phyloP scores from a whole-genome alignment of 2,888 invertebrate genomes.

The Arrhopalites spinosus region DNA sequence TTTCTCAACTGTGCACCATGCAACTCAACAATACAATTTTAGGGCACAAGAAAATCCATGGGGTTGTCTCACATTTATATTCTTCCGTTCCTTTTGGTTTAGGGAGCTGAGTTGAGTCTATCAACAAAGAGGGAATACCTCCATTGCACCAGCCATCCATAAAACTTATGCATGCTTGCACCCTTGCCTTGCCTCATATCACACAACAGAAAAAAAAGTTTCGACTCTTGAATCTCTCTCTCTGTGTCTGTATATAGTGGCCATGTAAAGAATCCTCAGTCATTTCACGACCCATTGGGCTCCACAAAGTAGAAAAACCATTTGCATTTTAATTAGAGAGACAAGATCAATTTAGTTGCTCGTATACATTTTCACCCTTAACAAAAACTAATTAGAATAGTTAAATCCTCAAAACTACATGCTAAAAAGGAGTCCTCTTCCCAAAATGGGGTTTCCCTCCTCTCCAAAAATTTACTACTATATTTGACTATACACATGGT shows the following conservation, averaged over 20 bases:
- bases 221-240: not conserved
- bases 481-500: too few species aligned
- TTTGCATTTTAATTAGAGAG: constrained; percentile 47
- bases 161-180: constrained; percentile 20
- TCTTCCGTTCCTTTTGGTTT: not conserved
- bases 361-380: constrained; percentile 37
- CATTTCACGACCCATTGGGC: constrained; percentile 44
- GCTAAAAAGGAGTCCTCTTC: constrained; percentile 31
- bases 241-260: not conserved
- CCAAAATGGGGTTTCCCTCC: too few species aligned
- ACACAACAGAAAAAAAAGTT: not conserved
- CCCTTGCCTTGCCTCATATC: not conserved
- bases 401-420: constrained; percentile 32
- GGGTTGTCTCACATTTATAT: not conserved
- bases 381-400: constrained; percentile 40
- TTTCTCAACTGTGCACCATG: not conserved
- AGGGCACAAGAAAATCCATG: not conserved
- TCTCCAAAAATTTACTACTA: too few species aligned
- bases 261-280: constrained; percentile 37
- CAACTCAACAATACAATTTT: not conserved
- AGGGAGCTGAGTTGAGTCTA: not conserved
- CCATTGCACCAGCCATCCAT: constrained; percentile 17
- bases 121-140: not conserved
- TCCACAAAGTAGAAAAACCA: constrained; percentile 42
- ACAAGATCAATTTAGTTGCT: constrained; percentile 41